Evolutionary conservation across 2,113 vertebrate species (phyloP).

Genomic region (Apus apus): DNA sequence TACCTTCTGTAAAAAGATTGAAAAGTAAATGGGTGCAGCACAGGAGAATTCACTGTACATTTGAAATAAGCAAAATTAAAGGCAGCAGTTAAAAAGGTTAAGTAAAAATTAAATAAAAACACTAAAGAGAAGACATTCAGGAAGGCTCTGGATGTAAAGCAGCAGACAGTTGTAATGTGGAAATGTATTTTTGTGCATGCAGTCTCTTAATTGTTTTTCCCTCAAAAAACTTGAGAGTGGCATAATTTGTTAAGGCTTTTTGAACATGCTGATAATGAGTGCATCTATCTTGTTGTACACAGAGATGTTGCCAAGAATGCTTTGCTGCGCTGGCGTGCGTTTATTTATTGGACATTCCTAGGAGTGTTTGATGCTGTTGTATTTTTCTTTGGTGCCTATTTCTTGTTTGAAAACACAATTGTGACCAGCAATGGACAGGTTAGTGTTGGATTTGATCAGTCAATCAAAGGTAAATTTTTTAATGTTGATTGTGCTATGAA

Average conservation of each 20-base stretch:
- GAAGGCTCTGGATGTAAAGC: not conserved
- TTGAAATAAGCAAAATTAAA: not conserved
- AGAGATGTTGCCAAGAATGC: constrained; percentile 97
- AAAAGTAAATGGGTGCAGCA: not conserved
- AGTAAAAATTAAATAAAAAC: not conserved
- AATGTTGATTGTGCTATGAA: not conserved
- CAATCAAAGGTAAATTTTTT: not conserved
- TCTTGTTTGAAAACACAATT: constrained; percentile 92
- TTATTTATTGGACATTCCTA: constrained; percentile 94
- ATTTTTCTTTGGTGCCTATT: constrained; percentile 98
- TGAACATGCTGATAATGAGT: not conserved
- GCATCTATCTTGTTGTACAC: not conserved
- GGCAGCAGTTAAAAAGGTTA: not conserved
- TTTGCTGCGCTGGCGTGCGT: constrained; percentile 88
- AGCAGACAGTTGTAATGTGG: not conserved
- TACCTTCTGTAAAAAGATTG: not conserved
- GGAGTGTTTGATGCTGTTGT: constrained; percentile 92
- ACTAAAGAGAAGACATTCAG: not conserved
- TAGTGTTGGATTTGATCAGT: constrained; percentile 18
- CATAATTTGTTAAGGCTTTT: not conserved
- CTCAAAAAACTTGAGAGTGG: not conserved
- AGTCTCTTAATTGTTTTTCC: not conserved
- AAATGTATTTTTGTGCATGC: not conserved
- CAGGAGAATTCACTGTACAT: not conserved
- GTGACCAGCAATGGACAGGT: constrained; percentile 98